Evolutionary conservation across 2,888 invertebrate species (phyloP), one percentile per base, ranked within the genome.

Genomic region (Apotomis capreana): DNA sequence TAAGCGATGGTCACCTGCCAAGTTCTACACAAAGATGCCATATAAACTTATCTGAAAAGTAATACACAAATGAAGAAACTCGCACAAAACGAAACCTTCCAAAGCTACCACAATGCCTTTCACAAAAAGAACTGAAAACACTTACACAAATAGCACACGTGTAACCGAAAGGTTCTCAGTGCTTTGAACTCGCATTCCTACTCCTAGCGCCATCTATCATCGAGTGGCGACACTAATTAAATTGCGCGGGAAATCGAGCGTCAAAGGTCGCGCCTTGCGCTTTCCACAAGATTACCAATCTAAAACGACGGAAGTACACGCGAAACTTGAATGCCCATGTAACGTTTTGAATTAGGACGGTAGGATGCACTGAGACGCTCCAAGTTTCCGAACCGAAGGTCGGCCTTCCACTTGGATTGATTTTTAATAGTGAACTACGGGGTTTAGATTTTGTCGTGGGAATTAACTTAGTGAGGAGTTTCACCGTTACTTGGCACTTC

Each of bases 221-320:
- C 85, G 83, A 84, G 84, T 77, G 82, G 89, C 82, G 82, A 81
- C 87, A 93, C 90, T 94, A 93, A 93, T 92, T 89, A 89, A 92
- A 91, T 89, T 90, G 89, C 88, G 90, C 89, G 91, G 84, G 89
- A 94, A 94, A 94, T 94, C 94, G 93, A 88, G 87, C 86, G 88
- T 86, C 84, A 91, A 92, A 91, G 88, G 87, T 90, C 90, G 89
- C 88, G 87, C 84, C 90, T 90, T 90, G 81, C 88, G 85, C 89
- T 83, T 89, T 87, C 89, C 86, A 85, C 85, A 37, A 58, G 37
- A 15, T 10, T 36, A n/a, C 36, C 15, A 55, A 55, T 26, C 46
- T 5, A 55, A 65, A 65, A 65, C 15, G 46, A 46, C 55, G 0
- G 36, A 57, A 26, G 12, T 36, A 36, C 6, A 40, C 37, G 8